Conservation (phyloP, 2,113 vertebrate genomes). For the Bubo scandiacus region DNA sequence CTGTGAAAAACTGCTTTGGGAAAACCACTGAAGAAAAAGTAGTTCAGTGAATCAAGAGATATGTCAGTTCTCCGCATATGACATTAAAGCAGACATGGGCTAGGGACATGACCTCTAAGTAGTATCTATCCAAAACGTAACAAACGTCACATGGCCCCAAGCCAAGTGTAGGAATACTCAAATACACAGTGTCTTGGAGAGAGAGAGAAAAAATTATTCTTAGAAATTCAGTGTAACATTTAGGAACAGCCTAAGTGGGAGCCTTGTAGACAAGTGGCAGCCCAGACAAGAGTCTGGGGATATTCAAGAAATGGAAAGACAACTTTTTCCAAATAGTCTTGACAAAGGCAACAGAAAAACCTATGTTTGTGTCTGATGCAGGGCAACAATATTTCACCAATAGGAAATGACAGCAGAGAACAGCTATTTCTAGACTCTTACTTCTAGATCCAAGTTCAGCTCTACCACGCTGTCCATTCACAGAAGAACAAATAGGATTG, state of each 20-base stretch:
- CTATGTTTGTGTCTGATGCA: background rate
- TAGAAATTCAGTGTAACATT: background rate
- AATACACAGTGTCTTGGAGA: accelerated
- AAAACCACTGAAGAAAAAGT: background rate
- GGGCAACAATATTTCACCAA: background rate
- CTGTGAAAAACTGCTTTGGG: background rate
- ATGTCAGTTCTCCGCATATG: background rate
- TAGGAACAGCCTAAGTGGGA: background rate
- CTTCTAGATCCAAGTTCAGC: background rate
- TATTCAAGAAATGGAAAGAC: background rate
- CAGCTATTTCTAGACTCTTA: background rate
- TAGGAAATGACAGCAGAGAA: background rate
- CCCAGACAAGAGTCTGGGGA: background rate
- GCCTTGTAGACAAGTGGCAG: background rate
- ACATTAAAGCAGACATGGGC: background rate
- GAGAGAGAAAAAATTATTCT: background rate
- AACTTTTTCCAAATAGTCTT: background rate
- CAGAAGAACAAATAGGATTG: background rate
- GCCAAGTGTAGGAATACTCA: background rate
- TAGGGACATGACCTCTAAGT: background rate
- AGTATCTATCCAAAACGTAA: background rate
- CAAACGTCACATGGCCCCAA: accelerated
- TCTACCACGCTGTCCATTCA: background rate
- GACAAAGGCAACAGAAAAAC: background rate
- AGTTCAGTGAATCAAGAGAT: background rate